phyloP scores from a whole-genome alignment of 2,113 vertebrate species.

The Marmota monax region DNA sequence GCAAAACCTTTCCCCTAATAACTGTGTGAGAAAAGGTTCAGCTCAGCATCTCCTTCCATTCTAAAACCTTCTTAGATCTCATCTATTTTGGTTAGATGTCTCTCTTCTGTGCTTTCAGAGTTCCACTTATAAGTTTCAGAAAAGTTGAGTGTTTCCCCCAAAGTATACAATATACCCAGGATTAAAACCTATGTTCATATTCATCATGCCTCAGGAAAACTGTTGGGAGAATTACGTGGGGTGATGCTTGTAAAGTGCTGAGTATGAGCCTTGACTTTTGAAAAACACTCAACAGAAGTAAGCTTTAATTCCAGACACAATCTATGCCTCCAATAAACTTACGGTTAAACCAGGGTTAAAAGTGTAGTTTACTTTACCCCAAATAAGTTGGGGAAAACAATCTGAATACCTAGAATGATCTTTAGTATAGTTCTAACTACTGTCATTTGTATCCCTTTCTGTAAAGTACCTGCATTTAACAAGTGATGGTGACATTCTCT shows the following conservation, averaged over 20 bases:
- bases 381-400: constrained; percentile 38
- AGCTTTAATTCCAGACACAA: background rate
- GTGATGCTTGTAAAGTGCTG: background rate
- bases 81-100: background rate
- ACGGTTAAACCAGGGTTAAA: background rate
- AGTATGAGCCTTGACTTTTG: background rate
- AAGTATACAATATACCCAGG: background rate
- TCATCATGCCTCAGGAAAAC: background rate
- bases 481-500: background rate
- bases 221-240: background rate
- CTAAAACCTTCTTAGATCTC: background rate
- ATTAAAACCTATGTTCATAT: background rate
- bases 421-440: background rate
- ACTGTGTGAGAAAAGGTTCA: background rate
- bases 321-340: background rate
- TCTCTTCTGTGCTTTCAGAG: background rate
- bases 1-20: background rate
- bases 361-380: background rate
- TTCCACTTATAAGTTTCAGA: background rate
- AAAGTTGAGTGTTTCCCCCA: background rate
- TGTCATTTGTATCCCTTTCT: background rate
- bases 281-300: constrained; percentile 8
- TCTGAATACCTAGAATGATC: background rate
- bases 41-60: background rate
- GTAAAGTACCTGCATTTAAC: background rate